phyloP scores from a whole-genome alignment of 2,888 invertebrate species.

The Troides helena region DNA sequence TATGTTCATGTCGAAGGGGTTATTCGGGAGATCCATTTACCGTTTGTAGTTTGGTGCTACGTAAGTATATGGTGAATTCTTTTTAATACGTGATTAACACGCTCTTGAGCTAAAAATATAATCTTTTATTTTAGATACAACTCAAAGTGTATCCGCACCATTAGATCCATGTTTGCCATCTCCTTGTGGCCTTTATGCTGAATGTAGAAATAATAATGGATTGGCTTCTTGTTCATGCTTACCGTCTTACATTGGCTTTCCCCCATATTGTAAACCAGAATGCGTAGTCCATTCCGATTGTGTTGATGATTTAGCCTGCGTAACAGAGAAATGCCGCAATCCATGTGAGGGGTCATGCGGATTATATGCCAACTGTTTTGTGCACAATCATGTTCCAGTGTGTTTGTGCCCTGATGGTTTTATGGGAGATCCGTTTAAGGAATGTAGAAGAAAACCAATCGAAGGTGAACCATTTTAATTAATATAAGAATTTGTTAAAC shows the following conservation, averaged over 20 bases:
- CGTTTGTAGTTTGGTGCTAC: slow-evolving; percentile 77
- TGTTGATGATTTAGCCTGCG: slow-evolving; percentile 82
- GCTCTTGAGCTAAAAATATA: background rate
- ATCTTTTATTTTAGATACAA: slow-evolving; percentile 48
- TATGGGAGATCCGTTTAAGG: slow-evolving; percentile 85
- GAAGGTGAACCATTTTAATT: slow-evolving; percentile 50
- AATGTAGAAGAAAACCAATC: slow-evolving; percentile 79
- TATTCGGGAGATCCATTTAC: slow-evolving; percentile 86
- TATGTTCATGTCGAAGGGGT: slow-evolving; percentile 84
- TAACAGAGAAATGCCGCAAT: slow-evolving; percentile 84
- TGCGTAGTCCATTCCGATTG: slow-evolving; percentile 85
- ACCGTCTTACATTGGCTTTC: slow-evolving; percentile 82
- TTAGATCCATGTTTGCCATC: slow-evolving; percentile 86
- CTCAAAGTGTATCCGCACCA: slow-evolving; percentile 57
- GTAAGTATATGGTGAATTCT: slow-evolving; percentile 67
- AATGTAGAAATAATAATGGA: slow-evolving; percentile 85
- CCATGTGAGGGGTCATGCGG: slow-evolving; percentile 87
- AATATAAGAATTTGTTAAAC: background rate
- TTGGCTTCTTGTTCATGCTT: slow-evolving; percentile 87
- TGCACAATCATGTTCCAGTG: slow-evolving; percentile 86
- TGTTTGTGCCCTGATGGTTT: slow-evolving; percentile 84
- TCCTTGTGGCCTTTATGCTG: slow-evolving; percentile 86
- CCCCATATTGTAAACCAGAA: slow-evolving; percentile 83
- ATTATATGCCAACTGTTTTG: slow-evolving; percentile 83
- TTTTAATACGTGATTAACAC: background rate